phyloP scores from a whole-genome alignment of 30 jellyfish, hydroid and myxozoan genomes.

The Aurelia aurita region DNA sequence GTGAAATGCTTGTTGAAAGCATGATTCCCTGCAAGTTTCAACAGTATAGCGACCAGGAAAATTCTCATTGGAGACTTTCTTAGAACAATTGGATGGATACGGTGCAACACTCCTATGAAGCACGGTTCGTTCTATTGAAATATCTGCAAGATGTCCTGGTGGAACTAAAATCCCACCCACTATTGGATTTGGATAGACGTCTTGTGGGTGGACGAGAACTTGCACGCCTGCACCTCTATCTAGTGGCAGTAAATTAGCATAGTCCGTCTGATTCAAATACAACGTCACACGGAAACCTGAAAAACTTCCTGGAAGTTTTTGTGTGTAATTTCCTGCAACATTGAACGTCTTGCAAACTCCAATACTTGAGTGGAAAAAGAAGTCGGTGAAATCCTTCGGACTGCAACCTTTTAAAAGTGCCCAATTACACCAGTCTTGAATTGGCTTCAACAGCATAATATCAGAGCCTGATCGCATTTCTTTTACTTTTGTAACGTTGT shows the following conservation, averaged over 20 bases:
- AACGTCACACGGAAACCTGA: constrained; percentile 26
- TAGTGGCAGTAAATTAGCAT: constrained; percentile 1
- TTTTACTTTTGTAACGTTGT: constrained; percentile 12
- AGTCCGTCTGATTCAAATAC: constrained; percentile 39
- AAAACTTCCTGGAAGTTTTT: constrained; percentile 1
- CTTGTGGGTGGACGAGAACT: constrained; percentile 39
- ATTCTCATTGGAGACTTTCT: background rate
- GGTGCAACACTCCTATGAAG: constrained; percentile 15
- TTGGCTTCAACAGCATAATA: background rate
- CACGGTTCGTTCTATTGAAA: constrained; percentile 2
- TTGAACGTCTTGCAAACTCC: constrained; percentile 65
- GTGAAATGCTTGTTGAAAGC: background rate
- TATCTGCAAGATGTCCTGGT: constrained; percentile 42
- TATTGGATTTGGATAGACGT: constrained; percentile 20
- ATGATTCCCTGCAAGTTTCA: constrained; percentile 1
- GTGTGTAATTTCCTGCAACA: constrained; percentile 15
- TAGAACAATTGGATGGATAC: constrained; percentile 26
- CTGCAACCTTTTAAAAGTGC: background rate
- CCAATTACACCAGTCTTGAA: constrained; percentile 51
- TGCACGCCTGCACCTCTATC: constrained; percentile 60
- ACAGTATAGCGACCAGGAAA: constrained; percentile 38
- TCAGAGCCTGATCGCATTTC: constrained; percentile 40
- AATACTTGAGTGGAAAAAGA: background rate
- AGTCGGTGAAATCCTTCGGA: constrained; percentile 21
- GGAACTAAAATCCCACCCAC: background rate